phyloP scores from a whole-genome alignment of 2,113 vertebrate genomes.

The Phycodurus eques region DNA sequence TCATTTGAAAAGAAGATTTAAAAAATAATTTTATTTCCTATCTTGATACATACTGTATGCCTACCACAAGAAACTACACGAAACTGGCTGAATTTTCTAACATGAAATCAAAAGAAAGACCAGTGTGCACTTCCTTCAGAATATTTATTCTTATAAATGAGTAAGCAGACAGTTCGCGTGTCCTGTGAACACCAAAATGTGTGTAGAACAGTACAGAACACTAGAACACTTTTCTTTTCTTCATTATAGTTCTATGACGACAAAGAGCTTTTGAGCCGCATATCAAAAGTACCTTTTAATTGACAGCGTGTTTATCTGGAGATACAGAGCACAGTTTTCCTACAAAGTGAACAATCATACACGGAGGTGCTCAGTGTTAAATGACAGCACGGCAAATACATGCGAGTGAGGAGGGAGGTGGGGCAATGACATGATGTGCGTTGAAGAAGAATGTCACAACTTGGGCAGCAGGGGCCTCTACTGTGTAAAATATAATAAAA shows the following conservation, averaged over 20 bases:
- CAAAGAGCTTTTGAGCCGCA: constrained; percentile 69
- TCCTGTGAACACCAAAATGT: constrained; percentile 78
- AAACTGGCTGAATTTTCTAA: background rate
- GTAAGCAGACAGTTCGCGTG: constrained; percentile 75
- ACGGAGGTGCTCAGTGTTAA: constrained; percentile 75
- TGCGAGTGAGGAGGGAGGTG: background rate
- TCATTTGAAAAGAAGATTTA: too few species aligned
- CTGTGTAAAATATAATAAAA: background rate
- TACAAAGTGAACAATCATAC: constrained; percentile 31
- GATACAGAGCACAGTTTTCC: constrained; percentile 56
- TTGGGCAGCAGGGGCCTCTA: constrained; percentile 49
- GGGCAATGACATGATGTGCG: background rate
- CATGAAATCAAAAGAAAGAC: constrained; percentile 17
- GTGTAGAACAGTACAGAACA: constrained; percentile 76
- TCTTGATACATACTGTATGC: too few species aligned
- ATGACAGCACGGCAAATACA: background rate
- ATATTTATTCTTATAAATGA: constrained; percentile 90
- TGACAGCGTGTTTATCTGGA: constrained; percentile 57
- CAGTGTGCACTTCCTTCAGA: constrained; percentile 41
- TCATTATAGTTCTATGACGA: constrained; percentile 80
- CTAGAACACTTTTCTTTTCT: constrained; percentile 62
- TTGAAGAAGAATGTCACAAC: constrained; percentile 38
- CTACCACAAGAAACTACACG: too few species aligned
- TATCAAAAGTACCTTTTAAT: constrained; percentile 80
- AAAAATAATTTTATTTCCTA: too few species aligned